Evolutionary conservation across 2,113 vertebrate genomes (phyloP).

Genomic region (Nycticorax nycticorax): DNA sequence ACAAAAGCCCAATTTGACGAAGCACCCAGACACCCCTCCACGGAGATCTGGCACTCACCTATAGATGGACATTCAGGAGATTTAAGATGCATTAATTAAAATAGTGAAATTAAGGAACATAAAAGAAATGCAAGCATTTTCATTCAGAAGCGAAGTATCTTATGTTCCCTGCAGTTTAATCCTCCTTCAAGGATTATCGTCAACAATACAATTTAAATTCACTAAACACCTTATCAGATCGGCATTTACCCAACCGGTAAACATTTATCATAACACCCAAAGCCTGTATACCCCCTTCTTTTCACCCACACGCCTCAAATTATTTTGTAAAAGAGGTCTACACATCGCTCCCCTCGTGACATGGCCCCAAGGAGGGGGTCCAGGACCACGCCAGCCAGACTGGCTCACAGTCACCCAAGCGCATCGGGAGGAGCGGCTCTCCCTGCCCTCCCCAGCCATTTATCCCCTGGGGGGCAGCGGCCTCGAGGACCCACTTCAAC

Average conservation of each 20-base stretch:
- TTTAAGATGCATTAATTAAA: neutral
- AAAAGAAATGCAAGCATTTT: neutral
- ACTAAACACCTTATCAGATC: neutral
- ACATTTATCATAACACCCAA: neutral
- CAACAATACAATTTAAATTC: neutral
- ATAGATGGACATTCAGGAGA: neutral
- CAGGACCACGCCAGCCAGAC: fast-evolving
- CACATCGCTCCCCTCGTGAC: neutral
- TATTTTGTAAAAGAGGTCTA: neutral
- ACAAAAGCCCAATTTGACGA: neutral
- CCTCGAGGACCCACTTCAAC: neutral
- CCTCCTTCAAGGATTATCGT: neutral
- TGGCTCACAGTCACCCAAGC: neutral
- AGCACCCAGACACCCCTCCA: fast-evolving
- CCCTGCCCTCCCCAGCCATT: neutral
- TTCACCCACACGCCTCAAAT: neutral
- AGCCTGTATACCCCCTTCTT: neutral
- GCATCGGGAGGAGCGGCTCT: neutral
- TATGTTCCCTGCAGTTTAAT: neutral
- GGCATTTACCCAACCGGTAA: neutral
- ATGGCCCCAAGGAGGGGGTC: neutral
- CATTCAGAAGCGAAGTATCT: neutral
- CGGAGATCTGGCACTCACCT: neutral
- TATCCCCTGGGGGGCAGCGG: fast-evolving
- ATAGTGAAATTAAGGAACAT: neutral